phyloP scores from a whole-genome alignment of 2,888 invertebrate genomes.

The Meteorus cinctellus region DNA sequence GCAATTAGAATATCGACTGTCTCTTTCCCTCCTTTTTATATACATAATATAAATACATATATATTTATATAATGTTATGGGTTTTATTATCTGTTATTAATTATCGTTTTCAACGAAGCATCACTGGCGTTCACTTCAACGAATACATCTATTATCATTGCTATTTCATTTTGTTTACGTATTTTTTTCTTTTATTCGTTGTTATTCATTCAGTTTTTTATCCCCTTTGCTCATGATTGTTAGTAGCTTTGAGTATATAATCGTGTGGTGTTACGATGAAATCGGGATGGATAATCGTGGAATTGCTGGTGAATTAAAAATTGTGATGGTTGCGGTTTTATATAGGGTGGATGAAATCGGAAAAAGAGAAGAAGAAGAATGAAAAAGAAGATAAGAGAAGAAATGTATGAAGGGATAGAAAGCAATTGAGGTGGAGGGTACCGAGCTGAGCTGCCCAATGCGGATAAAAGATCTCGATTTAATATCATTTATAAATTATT shows the following conservation, averaged over 20 bases:
- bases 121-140: background rate
- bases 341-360: background rate
- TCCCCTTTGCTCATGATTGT: background rate
- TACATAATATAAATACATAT: background rate
- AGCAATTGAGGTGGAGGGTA: constrained; percentile 49
- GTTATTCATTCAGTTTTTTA: background rate
- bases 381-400: background rate
- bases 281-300: constrained; percentile 35
- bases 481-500: constrained; percentile 67
- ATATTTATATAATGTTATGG: background rate
- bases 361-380: background rate
- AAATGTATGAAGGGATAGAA: constrained; percentile 26
- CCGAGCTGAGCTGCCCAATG: constrained; percentile 56
- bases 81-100: constrained; percentile 12
- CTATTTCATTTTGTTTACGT: background rate
- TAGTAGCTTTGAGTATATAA: constrained; percentile 2
- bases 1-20: constrained; percentile 12
- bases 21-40: background rate
- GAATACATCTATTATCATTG: background rate
- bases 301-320: constrained; percentile 39
- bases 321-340: constrained; percentile 27
- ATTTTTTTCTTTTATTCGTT: background rate
- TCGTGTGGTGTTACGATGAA: constrained; percentile 18
- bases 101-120: constrained; percentile 6
- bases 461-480: constrained; percentile 58